Conservation (phyloP, 1,140 invertebrate genomes). For the Odontomachus brunneus region DNA sequence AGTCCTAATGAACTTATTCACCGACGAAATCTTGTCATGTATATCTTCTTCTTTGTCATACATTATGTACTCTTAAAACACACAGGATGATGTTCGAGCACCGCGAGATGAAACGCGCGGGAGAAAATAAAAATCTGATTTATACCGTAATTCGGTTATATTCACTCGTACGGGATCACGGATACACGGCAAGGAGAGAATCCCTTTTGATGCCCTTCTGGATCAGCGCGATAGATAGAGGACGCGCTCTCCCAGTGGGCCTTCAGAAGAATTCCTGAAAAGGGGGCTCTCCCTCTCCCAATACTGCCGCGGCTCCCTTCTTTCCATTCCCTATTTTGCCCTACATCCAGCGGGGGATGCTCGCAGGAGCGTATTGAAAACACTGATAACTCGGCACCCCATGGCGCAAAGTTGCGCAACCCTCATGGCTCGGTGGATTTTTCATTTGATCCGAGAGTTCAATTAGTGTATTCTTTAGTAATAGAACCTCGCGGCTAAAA, state of each 20-base stretch:
- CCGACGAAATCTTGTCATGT: neutral
- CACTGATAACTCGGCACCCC: conserved; percentile 72
- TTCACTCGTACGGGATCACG: conserved; percentile 49
- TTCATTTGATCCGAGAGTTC: neutral
- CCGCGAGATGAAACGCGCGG: conserved; percentile 12
- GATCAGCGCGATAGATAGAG: conserved; percentile 55
- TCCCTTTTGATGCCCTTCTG: conserved; percentile 49
- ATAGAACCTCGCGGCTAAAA: neutral
- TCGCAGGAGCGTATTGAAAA: conserved; percentile 71
- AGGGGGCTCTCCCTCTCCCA: conserved; percentile 16
- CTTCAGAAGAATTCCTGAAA: conserved; percentile 56
- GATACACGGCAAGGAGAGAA: conserved; percentile 32
- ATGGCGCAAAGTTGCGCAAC: conserved; percentile 6
- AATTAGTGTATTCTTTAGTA: neutral
- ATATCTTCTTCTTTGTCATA: neutral
- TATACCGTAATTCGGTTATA: conserved; percentile 55
- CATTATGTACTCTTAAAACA: neutral
- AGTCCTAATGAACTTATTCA: neutral
- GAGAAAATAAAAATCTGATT: conserved; percentile 42
- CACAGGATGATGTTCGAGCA: neutral
- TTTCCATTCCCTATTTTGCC: conserved; percentile 41
- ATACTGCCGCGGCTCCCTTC: conserved; percentile 12
- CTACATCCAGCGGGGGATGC: conserved; percentile 51
- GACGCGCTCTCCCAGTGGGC: conserved; percentile 41
- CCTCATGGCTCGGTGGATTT: neutral